Evolutionary conservation across 1,140 invertebrate genomes (phyloP), one percentile per base, ranked within the genome.

Genomic region (Hyphantria cunea): DNA sequence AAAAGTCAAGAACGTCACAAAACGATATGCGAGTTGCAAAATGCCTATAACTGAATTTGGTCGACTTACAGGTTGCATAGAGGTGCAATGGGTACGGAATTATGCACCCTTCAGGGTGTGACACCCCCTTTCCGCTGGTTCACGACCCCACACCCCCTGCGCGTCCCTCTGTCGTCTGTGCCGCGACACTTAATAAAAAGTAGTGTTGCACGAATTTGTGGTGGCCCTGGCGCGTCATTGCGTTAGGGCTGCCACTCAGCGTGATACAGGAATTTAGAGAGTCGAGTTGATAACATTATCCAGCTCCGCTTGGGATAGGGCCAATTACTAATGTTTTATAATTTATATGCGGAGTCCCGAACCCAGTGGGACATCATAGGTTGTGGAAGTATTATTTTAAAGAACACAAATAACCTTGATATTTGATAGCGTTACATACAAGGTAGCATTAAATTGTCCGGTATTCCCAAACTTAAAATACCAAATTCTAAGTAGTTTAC

Each of bases 1-100:
- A 60, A 59, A 44, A 34, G 56, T n/a, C 34, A 39, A 25, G 17
- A n/a, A 14, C 12, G 37, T 15, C 45, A 68, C 61, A 60, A 66
- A 49, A 63, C 66, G 67, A 56, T 59, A 59, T 48, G 55, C 50
- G 50, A 50, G 37, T 52, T 69, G 66, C 72, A 73, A 74, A 77
- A 75, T 74, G 77, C 69, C 70, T 70, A 71, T 76, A 76, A 75
- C 70, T 75, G 61, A 68, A 72, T 77, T 78, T 70, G 49, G 68
- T 69, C 48, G 44, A 66, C 49, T 68, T 65, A 62, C 63, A 66
- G 73, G 70, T 68, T 68, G 76, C 68, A 76, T 71, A 68, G 69
- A 70, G 68, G 66, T 75, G 74, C 69, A 51, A 68, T 60, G 60
- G 45, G 66, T 53, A 54, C 17, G 75, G 76, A 79, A 83, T 81